These are phyloP conservation scores for Incurvaria masculella DNA, from an alignment of 2,888 invertebrate species.

Conservation along the genomic window DNA sequence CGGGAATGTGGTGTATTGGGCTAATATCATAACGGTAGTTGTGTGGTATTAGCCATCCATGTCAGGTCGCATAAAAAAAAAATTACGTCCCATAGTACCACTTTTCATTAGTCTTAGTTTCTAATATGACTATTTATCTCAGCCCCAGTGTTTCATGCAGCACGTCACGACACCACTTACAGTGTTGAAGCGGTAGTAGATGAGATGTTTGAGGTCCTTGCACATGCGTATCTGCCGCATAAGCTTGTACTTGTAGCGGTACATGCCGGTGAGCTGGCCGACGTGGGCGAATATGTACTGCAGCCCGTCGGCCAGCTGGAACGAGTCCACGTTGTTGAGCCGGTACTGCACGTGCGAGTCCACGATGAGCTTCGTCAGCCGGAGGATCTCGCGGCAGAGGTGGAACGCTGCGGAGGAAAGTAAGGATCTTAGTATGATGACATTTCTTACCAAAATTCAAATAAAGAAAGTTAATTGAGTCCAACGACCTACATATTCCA, in stretches of 20 bases:
- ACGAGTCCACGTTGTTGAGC: constrained; percentile 98
- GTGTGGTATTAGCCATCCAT: too few relatives aligned
- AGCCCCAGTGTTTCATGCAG: too few relatives aligned
- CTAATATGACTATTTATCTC: too few relatives aligned
- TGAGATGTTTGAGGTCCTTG: constrained; percentile 98
- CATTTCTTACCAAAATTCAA: too few relatives aligned
- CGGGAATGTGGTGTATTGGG: too few relatives aligned
- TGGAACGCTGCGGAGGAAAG: constrained; percentile 83
- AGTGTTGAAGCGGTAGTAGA: constrained; percentile 98
- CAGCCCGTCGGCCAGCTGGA: constrained; percentile 95
- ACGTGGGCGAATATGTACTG: constrained; percentile 99
- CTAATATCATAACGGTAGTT: too few relatives aligned
- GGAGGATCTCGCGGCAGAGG: constrained; percentile 96
- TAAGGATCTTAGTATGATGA: too few relatives aligned
- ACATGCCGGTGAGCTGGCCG: constrained; percentile 99
- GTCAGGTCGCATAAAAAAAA: too few relatives aligned
- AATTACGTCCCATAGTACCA: too few relatives aligned
- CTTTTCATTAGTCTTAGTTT: too few relatives aligned
- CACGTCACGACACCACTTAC: constrained; percentile 58
- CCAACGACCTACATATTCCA: too few relatives aligned
- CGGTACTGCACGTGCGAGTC: constrained; percentile 99
- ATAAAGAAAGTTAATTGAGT: too few relatives aligned
- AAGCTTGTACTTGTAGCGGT: constrained; percentile 96
- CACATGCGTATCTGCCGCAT: constrained; percentile 99
- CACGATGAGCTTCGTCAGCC: constrained; percentile 97